Base-by-base conservation (phyloP, 2,888 invertebrate species). In the Drosophila diplacantha region DNA sequence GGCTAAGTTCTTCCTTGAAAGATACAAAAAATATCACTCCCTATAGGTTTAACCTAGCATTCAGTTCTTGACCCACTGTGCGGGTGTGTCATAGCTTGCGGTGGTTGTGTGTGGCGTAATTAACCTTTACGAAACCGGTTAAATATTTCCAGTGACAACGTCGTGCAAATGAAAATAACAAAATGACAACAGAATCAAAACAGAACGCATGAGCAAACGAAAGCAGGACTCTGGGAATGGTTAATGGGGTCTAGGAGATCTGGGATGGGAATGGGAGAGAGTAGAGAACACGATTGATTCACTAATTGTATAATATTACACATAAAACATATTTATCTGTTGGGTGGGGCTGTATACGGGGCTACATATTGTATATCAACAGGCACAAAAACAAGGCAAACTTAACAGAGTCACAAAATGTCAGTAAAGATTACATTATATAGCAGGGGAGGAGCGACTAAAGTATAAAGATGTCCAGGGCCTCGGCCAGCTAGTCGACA, bases 401-500 rank as follows among this genome's bases (percentile, higher is more conserved):
- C 67, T 57, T 57, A 65, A 65, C 67, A 66, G 18, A 34, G 38
- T 32, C 38, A 44, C 32, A 38, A 7, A 32, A 18, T 14, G 38
- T 31, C 32, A 46, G n/a, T 46, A 52, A 47, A 22, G 44, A 50
- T 46, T 20, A 38, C 20, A 20, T n/a, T 9, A 22, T 32, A 55
- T 29, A 65, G 24, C 20, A 14, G 32, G 18, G 47, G 26, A 9
- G 43, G 4, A 14, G 7, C 6, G 32, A 49, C 72, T 77, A 77
- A 44, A 83, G 58, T 22, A 77, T 56, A 51, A 50, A 67, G 26
- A 81, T 83, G 56, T 78, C 82, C 29, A 81, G 65, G 12, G 79
- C 73, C 67, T 73, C 79, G 31, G 54, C 60, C 22, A 77, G 68
- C 69, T 80, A 80, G 39, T 80, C 80, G 0, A 80, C 81, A 51